Conservation (phyloP, 2,797 vertebrate genomes). For the Pempheris klunzingeri region DNA sequence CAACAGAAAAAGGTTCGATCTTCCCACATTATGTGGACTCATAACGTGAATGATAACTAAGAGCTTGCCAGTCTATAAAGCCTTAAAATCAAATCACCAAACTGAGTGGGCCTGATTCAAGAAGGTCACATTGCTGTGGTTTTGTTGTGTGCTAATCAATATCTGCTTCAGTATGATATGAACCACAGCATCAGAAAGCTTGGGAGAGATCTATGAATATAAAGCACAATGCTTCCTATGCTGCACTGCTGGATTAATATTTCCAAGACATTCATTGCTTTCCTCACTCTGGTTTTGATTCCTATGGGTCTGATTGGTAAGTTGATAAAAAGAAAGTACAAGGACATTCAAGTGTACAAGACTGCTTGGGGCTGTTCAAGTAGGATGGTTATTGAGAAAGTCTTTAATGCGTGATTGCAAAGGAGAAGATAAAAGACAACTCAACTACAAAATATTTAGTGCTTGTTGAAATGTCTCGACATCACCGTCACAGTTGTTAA, state of each 20-base stretch:
- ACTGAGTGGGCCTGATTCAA: neutral
- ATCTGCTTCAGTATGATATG: neutral
- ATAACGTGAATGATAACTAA: conserved; percentile 6
- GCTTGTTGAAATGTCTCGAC: neutral
- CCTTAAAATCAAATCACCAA: neutral
- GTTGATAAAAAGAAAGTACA: neutral
- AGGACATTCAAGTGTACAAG: neutral
- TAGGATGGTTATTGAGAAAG: neutral
- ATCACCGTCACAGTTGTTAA: no score
- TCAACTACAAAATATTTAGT: neutral
- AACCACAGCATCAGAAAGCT: neutral
- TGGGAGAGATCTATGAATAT: neutral
- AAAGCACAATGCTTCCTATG: neutral
- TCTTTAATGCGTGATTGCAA: neutral
- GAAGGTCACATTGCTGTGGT: neutral
- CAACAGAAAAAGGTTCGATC: conserved; percentile 8
- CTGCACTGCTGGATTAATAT: neutral
- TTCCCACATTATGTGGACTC: conserved; percentile 31
- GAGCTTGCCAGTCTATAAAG: neutral
- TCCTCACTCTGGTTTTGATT: neutral
- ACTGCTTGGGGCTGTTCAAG: neutral
- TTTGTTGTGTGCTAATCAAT: neutral
- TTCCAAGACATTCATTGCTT: neutral
- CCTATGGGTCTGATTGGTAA: neutral
- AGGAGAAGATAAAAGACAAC: neutral